phyloP scores from a whole-genome alignment of 2,113 vertebrate genomes.

The Pongo pygmaeus region DNA sequence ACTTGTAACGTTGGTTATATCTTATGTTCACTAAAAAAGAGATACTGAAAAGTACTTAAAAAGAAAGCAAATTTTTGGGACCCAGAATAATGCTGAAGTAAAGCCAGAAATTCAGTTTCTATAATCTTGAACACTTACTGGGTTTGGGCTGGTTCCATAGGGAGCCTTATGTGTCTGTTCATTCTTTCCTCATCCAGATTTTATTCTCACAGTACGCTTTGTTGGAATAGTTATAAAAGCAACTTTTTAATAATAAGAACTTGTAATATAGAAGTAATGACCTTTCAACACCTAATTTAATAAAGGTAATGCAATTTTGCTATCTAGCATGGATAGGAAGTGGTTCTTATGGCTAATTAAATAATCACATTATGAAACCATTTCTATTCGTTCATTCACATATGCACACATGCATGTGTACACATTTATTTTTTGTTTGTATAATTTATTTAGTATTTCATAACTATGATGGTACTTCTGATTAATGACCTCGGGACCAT shows the following conservation, averaged over 20 bases:
- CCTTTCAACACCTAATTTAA: constrained; percentile 21
- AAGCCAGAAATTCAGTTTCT: constrained; percentile 21
- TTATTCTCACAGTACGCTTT: background rate
- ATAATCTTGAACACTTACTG: background rate
- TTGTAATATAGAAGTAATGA: background rate
- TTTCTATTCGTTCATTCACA: background rate
- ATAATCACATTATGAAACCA: constrained; percentile 1
- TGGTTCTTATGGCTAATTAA: background rate
- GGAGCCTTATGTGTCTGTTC: background rate
- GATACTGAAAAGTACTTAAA: background rate
- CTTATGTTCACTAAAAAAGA: constrained; percentile 21
- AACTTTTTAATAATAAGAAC: constrained; percentile 4
- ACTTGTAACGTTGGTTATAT: background rate
- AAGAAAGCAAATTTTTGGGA: background rate
- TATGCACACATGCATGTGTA: background rate
- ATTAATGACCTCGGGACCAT: background rate
- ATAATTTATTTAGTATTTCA: constrained; percentile 9
- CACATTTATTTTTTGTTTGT: background rate
- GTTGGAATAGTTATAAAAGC: background rate
- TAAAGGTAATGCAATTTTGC: constrained; percentile 22
- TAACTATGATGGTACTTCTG: background rate
- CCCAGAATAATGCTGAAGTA: constrained; percentile 10
- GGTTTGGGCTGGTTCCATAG: background rate
- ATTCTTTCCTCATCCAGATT: background rate
- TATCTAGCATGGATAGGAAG: background rate